A percentile compares a stretch with the other conserved stretches of the same genome.
Conservation (phyloP, 2,113 vertebrate genomes). For the Enhydra lutris region DNA sequence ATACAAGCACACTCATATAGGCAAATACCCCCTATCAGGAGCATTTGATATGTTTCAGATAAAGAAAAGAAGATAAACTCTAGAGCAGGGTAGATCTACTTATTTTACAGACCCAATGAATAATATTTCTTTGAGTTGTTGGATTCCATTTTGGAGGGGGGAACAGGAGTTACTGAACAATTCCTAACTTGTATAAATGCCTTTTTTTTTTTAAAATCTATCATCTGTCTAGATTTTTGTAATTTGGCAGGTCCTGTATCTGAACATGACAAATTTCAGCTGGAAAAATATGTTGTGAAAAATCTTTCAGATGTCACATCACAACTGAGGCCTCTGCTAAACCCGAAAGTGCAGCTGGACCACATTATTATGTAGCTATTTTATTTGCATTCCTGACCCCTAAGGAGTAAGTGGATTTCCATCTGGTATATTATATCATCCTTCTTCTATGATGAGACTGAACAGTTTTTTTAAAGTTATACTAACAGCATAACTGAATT, state of each 20-base stretch:
- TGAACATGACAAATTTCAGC: slow-evolving; percentile 43
- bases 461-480: background rate
- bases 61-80: background rate
- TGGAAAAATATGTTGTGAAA: slow-evolving; percentile 55
- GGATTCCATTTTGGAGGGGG: background rate
- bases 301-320: slow-evolving; percentile 41
- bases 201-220: background rate
- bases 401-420: slow-evolving; percentile 40
- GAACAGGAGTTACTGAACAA: background rate
- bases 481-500: background rate
- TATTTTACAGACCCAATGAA: background rate
- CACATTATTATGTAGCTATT: slow-evolving; percentile 54
- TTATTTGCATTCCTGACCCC: slow-evolving; percentile 66
- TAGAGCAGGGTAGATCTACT: background rate
- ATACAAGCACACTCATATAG: background rate
- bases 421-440: slow-evolving; percentile 47
- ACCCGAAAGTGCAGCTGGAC: slow-evolving; percentile 43
- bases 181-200: background rate
- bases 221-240: slow-evolving; percentile 19
- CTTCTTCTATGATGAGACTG: background rate
- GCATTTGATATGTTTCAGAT: background rate
- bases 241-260: slow-evolving; percentile 17
- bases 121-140: background rate
- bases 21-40: background rate
- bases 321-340: slow-evolving; percentile 19